Percentiles rank a stretch among this genome's conserved stretches.
Conservation (phyloP, 2,888 invertebrate genomes). For the Drosophila borealis region DNA sequence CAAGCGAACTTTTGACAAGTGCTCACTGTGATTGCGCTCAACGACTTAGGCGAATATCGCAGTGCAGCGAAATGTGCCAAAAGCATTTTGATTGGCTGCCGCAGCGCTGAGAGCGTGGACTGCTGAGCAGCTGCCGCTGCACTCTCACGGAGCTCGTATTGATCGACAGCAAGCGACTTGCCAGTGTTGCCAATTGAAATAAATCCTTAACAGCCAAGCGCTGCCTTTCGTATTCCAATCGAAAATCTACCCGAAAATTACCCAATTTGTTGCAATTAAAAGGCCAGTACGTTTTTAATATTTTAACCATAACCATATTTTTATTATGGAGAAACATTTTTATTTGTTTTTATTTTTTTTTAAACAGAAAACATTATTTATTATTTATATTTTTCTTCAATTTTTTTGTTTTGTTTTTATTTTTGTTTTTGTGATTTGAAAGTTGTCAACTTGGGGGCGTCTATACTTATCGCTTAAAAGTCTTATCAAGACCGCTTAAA, state of each 20-base stretch:
- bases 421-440: constrained; percentile 61
- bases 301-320: constrained; percentile 77
- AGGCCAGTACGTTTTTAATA: constrained; percentile 15
- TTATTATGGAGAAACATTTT: constrained; percentile 80
- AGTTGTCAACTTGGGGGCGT: constrained; percentile 62
- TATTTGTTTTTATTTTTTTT: constrained; percentile 49
- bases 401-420: constrained; percentile 27
- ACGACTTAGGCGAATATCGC: not conserved
- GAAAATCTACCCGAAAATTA: not conserved
- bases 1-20: not conserved
- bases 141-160: not conserved
- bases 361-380: constrained; percentile 73
- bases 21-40: not conserved
- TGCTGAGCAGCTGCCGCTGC: not conserved
- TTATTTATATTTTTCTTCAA: constrained; percentile 28
- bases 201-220: not conserved
- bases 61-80: not conserved
- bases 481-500: constrained; percentile 82
- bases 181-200: constrained; percentile 5
- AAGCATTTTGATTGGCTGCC: constrained; percentile 2
- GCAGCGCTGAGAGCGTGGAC: not conserved
- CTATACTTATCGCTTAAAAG: constrained; percentile 72
- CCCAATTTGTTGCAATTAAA: constrained; percentile 2
- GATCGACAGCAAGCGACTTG: not conserved
- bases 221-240: not conserved